Evolutionary conservation across 2,888 invertebrate species (phyloP).

Genomic region (Colostygia pectinataria): DNA sequence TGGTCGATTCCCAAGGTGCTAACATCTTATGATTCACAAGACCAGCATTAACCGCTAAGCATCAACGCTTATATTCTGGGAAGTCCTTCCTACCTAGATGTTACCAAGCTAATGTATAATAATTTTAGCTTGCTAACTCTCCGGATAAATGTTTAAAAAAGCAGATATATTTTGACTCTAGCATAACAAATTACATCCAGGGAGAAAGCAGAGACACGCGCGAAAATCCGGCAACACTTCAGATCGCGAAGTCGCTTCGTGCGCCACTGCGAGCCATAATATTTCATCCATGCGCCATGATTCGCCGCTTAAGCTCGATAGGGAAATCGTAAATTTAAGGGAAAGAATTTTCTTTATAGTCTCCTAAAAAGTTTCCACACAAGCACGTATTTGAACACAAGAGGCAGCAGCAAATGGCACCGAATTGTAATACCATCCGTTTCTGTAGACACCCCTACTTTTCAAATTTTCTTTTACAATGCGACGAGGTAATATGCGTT

Average conservation of each 20-base stretch:
- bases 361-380: slow-evolving; percentile 69
- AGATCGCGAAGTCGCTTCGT: slow-evolving; percentile 41
- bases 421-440: slow-evolving; percentile 70
- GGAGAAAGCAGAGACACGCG: slow-evolving; percentile 31
- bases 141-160: slow-evolving; percentile 8
- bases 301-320: slow-evolving; percentile 76
- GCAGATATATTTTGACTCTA: slow-evolving; percentile 29
- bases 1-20: slow-evolving; percentile 11
- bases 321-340: slow-evolving; percentile 76
- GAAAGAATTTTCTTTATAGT: slow-evolving; percentile 75
- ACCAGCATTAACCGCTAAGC: slow-evolving; percentile 9
- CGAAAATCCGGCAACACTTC: slow-evolving; percentile 45
- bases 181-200: slow-evolving; percentile 35
- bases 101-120: too few relatives aligned
- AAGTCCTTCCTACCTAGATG: slow-evolving; percentile 4
- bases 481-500: slow-evolving; percentile 69
- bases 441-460: slow-evolving; percentile 63
- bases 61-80: background rate
- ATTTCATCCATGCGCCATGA: slow-evolving; percentile 72
- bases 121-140: background rate
- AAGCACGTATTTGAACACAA: slow-evolving; percentile 64
- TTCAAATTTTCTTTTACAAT: slow-evolving; percentile 71
- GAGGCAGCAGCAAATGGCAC: slow-evolving; percentile 66
- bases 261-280: slow-evolving; percentile 61
- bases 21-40: slow-evolving; percentile 3